Conservation (phyloP, 2,888 invertebrate species). For the Philhelius pedissequus region DNA sequence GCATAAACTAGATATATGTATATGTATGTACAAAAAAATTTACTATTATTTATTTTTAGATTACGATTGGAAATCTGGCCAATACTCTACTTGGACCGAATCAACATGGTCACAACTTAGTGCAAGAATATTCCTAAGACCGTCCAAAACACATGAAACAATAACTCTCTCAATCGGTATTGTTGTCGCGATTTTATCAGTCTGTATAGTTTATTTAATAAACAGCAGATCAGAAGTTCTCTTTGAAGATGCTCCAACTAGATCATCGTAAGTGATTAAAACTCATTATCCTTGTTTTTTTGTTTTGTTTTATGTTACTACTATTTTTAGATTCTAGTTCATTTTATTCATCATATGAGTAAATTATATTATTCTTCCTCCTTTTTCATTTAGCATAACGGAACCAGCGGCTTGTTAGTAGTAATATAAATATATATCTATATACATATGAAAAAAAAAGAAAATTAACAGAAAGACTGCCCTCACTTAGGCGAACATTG, state of each 20-base stretch:
- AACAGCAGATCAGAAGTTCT: constrained; percentile 77
- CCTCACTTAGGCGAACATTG: constrained; percentile 64
- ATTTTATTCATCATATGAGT: constrained; percentile 37
- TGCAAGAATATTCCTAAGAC: constrained; percentile 88
- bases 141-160: constrained; percentile 79
- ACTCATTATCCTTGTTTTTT: background rate
- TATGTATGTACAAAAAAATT: background rate
- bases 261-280: constrained; percentile 76
- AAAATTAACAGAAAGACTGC: constrained; percentile 69
- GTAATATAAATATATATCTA: constrained; percentile 48
- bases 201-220: constrained; percentile 77
- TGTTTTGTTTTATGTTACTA: constrained; percentile 56
- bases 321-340: constrained; percentile 37
- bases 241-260: constrained; percentile 76
- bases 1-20: too few species aligned
- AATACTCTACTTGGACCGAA: constrained; percentile 94
- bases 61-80: constrained; percentile 87
- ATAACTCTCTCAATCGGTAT: constrained; percentile 76
- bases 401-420: constrained; percentile 76
- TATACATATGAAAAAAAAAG: constrained; percentile 29
- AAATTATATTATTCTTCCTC: constrained; percentile 17
- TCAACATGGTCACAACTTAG: constrained; percentile 89
- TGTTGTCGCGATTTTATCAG: constrained; percentile 76
- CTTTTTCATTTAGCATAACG: constrained; percentile 74
- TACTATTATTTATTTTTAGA: constrained; percentile 79